phyloP scores from a whole-genome alignment of 2,888 invertebrate species.

The Dryomyza anilis region DNA sequence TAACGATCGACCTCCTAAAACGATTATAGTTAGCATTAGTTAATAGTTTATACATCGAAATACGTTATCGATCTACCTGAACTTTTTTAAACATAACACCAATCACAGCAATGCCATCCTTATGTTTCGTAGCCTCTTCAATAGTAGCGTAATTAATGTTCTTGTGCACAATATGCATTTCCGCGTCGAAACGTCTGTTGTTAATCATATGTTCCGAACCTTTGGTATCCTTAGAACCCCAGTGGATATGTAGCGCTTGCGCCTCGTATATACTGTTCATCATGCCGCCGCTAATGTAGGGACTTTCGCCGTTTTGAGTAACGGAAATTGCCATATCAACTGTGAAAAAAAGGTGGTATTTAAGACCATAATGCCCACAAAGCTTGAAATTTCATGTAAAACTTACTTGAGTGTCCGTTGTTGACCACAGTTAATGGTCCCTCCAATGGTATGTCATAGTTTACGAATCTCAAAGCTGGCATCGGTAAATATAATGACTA shows the following conservation, averaged over 20 bases:
- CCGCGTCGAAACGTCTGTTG: constrained; percentile 63
- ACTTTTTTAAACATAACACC: constrained; percentile 65
- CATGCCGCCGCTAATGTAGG: constrained; percentile 45
- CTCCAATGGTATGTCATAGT: constrained; percentile 68
- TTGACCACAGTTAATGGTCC: constrained; percentile 68
- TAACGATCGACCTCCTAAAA: constrained; percentile 19
- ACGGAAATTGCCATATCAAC: constrained; percentile 43
- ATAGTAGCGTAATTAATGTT: constrained; percentile 65
- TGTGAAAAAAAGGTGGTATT: constrained; percentile 26
- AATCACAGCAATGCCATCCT: constrained; percentile 69
- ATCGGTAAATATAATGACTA: constrained; percentile 40
- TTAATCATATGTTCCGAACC: constrained; percentile 64
- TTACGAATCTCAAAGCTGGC: constrained; percentile 48
- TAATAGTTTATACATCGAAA: background rate
- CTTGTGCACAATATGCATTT: constrained; percentile 73
- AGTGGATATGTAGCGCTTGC: constrained; percentile 67
- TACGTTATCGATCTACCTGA: constrained; percentile 22
- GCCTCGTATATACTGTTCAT: constrained; percentile 43
- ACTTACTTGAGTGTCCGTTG: constrained; percentile 69
- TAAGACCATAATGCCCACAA: too few relatives aligned
- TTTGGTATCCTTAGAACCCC: constrained; percentile 70
- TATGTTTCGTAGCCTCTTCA: constrained; percentile 61
- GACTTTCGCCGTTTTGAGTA: constrained; percentile 40
- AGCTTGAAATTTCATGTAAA: too few relatives aligned
- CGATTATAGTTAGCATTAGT: background rate